Base-by-base conservation (phyloP, 1,140 invertebrate genomes). In the Atta cephalotes region DNA sequence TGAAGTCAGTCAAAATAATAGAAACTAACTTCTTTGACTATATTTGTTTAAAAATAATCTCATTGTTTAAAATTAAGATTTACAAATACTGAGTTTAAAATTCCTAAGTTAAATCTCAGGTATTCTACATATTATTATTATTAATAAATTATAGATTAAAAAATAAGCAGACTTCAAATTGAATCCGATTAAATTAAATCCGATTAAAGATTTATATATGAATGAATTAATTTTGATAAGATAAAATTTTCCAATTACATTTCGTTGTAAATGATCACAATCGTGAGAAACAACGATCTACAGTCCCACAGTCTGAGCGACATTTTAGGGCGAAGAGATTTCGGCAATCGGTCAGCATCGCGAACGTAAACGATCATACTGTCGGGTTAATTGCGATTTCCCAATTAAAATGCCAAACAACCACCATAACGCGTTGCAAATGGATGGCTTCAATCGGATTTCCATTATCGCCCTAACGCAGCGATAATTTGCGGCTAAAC, bases 391-490 rank as follows among this genome's bases (percentile, higher is more conserved):
- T 93, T 93, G 92, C 90, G 90, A 93, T 93, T 93, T 93, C 84
- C 90, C 91, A 93, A 93, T 93, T 93, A 93, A 93, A 93, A 91
- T 92, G 86, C 88, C 92, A 92, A 93, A 93, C 92, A 89, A 88
- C 60, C 58, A 74, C 77, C 81, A 87, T 89, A 90, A 86, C 88
- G 89, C 86, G 87, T 89, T n/a, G 84, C 91, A 89, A 92, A 92
- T 92, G 87, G 78, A 93, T 89, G 89, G 89, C 88, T 92, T 92
- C 91, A 93, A 93, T 93, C 89, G 92, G 89, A 93, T 93, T 93
- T 93, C 90, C 93, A 93, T 93, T 93, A 93, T 92, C 90, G 91
- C 88, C 66, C 89, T 78, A 90, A 90, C 92, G 77, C 88, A 81
- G 86, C 90, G 91, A 92, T 93, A 93, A 93, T 93, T 93, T 93